Conservation (phyloP, 2,888 invertebrate genomes). For the Habroteleia sp. region DNA sequence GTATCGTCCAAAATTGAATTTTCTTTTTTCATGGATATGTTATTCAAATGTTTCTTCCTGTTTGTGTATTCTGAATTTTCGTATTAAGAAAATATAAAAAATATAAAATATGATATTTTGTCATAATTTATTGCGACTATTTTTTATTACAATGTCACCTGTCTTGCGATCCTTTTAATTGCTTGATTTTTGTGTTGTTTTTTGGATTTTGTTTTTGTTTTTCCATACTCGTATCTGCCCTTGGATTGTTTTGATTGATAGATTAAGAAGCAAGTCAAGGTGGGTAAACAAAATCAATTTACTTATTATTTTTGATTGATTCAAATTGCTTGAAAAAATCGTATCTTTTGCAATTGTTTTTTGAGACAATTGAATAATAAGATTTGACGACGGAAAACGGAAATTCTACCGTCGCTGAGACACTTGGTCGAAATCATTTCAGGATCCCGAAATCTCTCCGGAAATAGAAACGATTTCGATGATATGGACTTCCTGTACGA, state of each 20-base stretch:
- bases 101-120: conserved; percentile 55
- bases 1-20: conserved; percentile 6
- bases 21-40: conserved; percentile 36
- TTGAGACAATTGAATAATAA: no score
- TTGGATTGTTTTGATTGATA: no score
- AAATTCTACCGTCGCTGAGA: conserved; percentile 16
- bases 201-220: not conserved
- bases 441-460: conserved; percentile 75
- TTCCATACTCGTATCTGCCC: no score
- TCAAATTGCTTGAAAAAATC: no score
- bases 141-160: conserved; percentile 26
- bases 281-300: no score
- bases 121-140: conserved; percentile 49
- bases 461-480: conserved; percentile 71
- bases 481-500: conserved; percentile 73
- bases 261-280: no score
- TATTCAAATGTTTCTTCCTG: conserved; percentile 44
- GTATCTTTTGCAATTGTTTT: no score
- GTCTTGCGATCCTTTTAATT: conserved; percentile 3
- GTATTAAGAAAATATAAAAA: conserved; percentile 62
- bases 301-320: no score
- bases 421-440: conserved; percentile 66
- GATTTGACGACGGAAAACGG: no score
- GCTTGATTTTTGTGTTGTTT: not conserved
- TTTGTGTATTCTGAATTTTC: conserved; percentile 60